Evolutionary conservation across 2,113 vertebrate genomes (phyloP), one percentile per base, ranked within the genome.

Genomic region (Dendropsophus ebraccatus): DNA sequence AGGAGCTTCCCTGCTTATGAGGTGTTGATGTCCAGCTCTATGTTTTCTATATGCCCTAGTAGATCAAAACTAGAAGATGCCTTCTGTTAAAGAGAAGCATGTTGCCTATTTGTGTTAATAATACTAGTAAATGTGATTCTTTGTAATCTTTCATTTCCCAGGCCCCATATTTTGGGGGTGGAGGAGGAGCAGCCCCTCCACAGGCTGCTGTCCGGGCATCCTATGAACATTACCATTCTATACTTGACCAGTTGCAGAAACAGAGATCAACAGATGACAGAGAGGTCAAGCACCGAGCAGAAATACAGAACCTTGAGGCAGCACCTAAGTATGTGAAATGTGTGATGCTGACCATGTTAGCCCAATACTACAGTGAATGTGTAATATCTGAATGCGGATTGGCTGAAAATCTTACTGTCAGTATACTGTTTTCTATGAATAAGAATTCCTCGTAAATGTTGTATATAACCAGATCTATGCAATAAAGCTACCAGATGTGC

Each of bases 161-260:
- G 95, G 91, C 91, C 88, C 87, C 92, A 60, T 86, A 56, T 0
- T 94, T 90, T 89, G 91, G 90, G 88, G 91, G 91, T 4, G 87
- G 91, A 78, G 92, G 95, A 91, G 93, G 94, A 89, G 47, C 87
- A 49, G 85, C 89, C 86, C 88, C 92, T 72, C 88, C 88, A 58
- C 87, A 92, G 14, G 88, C 88, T 65, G 88, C 89, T 87, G 92
- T 90, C 83, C 93, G 93, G 90, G 91, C 92, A 89, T 91, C 88
- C 0, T 96, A 94, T 91, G 96, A 97, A 80, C 95, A 95, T 89
- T 94, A 95, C 82, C 95, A 96, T 76, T 93, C 94, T 84, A 92
- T 94, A 78, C 94, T 96, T 90, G 96, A 97, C 88, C 96, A 96
- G 87, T 92, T 95, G 90, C 91, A 94, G 74, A 92, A 90, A 54